Evolutionary conservation across 2,113 vertebrate species (phyloP).

Genomic region (Mustela nigripes): DNA sequence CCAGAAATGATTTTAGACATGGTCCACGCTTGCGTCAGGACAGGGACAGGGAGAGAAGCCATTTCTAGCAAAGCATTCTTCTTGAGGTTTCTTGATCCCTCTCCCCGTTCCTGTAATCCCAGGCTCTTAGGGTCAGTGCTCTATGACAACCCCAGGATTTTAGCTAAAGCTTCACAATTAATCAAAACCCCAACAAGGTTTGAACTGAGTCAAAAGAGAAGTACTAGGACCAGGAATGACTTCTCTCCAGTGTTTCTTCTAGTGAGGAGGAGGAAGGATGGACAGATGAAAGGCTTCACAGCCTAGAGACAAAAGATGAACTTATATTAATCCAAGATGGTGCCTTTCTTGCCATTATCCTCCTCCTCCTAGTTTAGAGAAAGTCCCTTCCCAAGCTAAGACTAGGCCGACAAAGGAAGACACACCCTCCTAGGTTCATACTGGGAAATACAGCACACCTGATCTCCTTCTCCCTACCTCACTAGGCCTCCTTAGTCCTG

Average conservation of each 20-base stretch:
- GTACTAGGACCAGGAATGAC: background rate
- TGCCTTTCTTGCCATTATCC: background rate
- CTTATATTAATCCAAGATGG: background rate
- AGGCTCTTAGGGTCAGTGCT: background rate
- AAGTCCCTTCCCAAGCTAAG: background rate
- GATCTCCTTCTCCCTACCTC: background rate
- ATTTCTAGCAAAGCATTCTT: background rate
- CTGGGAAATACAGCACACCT: background rate
- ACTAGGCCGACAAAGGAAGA: background rate
- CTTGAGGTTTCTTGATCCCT: background rate
- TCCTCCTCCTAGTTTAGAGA: background rate
- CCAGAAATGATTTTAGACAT: background rate
- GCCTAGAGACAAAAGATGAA: background rate
- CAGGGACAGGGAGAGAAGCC: background rate
- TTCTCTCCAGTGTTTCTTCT: background rate
- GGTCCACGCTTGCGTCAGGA: background rate
- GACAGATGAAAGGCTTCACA: background rate
- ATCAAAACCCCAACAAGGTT: background rate
- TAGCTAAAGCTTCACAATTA: background rate
- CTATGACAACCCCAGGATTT: background rate
- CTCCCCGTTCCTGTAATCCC: background rate
- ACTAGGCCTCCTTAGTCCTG: background rate
- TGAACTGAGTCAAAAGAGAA: conserved; percentile 5
- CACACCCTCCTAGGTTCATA: background rate
- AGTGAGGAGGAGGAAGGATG: background rate